phyloP scores from a whole-genome alignment of 2,113 vertebrate genomes.

The Trematocara variabile region DNA sequence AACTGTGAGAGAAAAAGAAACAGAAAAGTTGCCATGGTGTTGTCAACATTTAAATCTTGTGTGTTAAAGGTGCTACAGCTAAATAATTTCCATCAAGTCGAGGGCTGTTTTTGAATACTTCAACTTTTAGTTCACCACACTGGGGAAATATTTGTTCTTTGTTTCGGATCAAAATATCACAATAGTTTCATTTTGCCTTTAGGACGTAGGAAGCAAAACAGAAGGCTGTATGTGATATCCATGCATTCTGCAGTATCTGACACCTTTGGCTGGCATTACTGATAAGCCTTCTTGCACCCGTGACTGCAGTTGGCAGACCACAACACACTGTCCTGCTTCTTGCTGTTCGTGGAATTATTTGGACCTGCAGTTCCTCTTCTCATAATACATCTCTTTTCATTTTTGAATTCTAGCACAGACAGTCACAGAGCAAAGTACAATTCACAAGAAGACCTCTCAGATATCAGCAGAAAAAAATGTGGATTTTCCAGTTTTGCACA shows the following conservation, averaged over 20 bases:
- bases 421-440: background rate
- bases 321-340: background rate
- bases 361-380: background rate
- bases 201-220: background rate
- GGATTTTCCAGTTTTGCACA: conserved; percentile 40
- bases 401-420: background rate
- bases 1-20: conserved; percentile 29
- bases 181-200: background rate
- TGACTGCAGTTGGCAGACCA: background rate
- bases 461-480: conserved; percentile 61
- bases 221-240: background rate
- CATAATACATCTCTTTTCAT: background rate
- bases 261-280: background rate
- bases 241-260: background rate
- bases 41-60: conserved; percentile 16
- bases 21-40: conserved; percentile 20
- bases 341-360: background rate
- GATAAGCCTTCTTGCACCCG: background rate
- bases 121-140: background rate
- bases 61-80: background rate
- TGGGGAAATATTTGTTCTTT: background rate
- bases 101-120: background rate
- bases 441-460: conserved; percentile 29
- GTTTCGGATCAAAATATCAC: background rate
- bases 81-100: background rate